Evolutionary conservation across 2,888 invertebrate genomes (phyloP).

Genomic region (Iphiclides podalirius): DNA sequence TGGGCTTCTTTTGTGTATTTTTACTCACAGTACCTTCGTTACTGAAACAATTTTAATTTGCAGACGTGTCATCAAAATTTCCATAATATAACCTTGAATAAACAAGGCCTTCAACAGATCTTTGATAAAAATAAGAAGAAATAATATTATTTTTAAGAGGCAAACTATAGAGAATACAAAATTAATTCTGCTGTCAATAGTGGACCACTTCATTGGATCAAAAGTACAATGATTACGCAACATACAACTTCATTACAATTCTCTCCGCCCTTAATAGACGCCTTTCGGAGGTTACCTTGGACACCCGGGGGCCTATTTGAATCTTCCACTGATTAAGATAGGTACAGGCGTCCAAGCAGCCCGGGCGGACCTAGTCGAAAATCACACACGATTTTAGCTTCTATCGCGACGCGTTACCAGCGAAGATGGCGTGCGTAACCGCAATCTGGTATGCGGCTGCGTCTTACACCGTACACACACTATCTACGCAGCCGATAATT

Average conservation of each 20-base stretch:
- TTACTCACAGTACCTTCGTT: no score
- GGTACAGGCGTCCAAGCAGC: slow-evolving; percentile 20
- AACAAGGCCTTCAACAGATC: no score
- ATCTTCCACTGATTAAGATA: slow-evolving; percentile 39
- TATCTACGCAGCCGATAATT: slow-evolving; percentile 38
- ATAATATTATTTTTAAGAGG: no score
- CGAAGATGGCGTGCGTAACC: neutral
- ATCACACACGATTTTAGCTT: slow-evolving; percentile 18
- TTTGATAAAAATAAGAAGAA: no score
- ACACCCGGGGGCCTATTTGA: slow-evolving; percentile 39
- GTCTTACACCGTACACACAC: neutral
- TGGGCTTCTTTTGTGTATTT: no score
- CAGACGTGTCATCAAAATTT: no score
- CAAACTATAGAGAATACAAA: no score
- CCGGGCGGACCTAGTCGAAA: slow-evolving; percentile 11
- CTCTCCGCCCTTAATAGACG: slow-evolving; percentile 38
- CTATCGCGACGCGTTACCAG: neutral
- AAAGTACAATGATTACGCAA: no score
- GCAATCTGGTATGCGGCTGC: neutral
- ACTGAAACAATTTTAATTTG: no score
- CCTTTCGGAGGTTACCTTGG: slow-evolving; percentile 33
- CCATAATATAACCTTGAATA: no score
- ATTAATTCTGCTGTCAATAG: no score
- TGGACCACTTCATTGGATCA: no score
- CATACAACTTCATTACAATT: slow-evolving; percentile 49